A percentile compares a stretch with the other conserved stretches of the same genome.
Conservation (phyloP, 2,888 invertebrate species). For the Phlogophora meticulosa region DNA sequence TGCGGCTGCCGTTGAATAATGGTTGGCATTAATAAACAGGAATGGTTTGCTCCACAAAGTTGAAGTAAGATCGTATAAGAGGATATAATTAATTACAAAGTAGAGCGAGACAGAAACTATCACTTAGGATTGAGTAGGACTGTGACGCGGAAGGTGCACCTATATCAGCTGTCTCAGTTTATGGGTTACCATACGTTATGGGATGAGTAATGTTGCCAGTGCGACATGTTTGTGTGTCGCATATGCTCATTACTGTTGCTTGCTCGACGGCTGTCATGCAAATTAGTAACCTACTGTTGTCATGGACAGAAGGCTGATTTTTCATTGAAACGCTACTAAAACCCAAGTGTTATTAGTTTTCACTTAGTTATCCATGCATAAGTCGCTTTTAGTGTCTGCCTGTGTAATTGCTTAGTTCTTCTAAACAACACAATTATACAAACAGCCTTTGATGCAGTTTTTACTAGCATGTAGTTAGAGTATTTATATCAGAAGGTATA, state of each 20-base stretch:
- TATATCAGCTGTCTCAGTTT: constrained; percentile 49
- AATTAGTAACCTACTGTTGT: constrained; percentile 30
- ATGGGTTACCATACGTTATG: constrained; percentile 46
- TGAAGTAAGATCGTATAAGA: constrained; percentile 80
- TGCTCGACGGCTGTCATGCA: constrained; percentile 40
- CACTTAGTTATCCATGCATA: no score
- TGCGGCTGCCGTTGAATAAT: constrained; percentile 87
- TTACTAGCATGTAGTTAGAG: no score
- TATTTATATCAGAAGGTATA: no score
- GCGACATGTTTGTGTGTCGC: constrained; percentile 47
- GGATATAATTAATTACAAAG: constrained; percentile 85
- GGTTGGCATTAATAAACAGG: constrained; percentile 88
- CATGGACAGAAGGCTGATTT: constrained; percentile 19
- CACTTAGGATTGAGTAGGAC: constrained; percentile 78
- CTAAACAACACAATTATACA: no score
- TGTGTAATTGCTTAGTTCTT: no score
- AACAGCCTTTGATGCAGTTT: no score
- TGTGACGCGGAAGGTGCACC: constrained; percentile 62
- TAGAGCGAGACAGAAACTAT: constrained; percentile 79
- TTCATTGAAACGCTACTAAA: neutral
- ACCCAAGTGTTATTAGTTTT: neutral
- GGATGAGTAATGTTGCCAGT: constrained; percentile 51
- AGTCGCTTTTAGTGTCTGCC: no score
- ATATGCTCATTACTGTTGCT: constrained; percentile 56
- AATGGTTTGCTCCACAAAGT: constrained; percentile 79